Conservation (phyloP, 1,140 invertebrate genomes). For the Lineus longissimus region DNA sequence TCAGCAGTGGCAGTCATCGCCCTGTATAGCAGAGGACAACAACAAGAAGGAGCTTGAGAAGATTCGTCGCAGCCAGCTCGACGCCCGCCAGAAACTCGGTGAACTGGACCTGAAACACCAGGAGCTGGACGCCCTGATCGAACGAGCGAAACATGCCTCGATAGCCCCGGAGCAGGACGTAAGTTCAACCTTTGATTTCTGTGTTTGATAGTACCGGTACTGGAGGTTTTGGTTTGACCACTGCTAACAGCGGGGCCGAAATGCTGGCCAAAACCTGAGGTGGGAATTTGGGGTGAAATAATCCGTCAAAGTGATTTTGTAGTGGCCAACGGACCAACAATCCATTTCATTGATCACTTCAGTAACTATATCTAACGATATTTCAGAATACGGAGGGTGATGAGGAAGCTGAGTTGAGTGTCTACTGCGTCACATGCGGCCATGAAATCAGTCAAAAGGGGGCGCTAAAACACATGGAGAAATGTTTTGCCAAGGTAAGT, state of each 20-base stretch:
- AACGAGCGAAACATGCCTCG: conserved; percentile 66
- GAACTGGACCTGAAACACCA: conserved; percentile 50
- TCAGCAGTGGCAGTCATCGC: conserved; percentile 89
- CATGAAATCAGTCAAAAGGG: conserved; percentile 80
- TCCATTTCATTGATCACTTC: too few relatives aligned
- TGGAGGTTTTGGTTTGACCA: too few relatives aligned
- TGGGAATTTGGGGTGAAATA: too few relatives aligned
- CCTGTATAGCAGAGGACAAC: conserved; percentile 79
- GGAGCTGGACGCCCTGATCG: conserved; percentile 78
- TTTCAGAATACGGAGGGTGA: conserved; percentile 63
- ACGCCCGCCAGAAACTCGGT: conserved; percentile 65
- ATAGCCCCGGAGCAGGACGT: conserved; percentile 60
- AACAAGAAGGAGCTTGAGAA: conserved; percentile 78
- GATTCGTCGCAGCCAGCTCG: conserved; percentile 73
- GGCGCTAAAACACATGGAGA: conserved; percentile 72
- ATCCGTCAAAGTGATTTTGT: too few relatives aligned
- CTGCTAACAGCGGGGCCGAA: too few relatives aligned
- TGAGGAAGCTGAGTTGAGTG: conserved; percentile 69
- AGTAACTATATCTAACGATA: too few relatives aligned
- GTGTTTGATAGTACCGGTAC: not conserved
- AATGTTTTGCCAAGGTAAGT: conserved; percentile 69
- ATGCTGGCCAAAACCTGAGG: too few relatives aligned
- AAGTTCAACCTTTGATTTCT: too few relatives aligned
- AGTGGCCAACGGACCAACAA: too few relatives aligned
- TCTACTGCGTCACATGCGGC: conserved; percentile 95